These are phyloP conservation scores for Mustela lutreola DNA, from an alignment of 2,113 vertebrate genomes.

Conservation along the genomic window DNA sequence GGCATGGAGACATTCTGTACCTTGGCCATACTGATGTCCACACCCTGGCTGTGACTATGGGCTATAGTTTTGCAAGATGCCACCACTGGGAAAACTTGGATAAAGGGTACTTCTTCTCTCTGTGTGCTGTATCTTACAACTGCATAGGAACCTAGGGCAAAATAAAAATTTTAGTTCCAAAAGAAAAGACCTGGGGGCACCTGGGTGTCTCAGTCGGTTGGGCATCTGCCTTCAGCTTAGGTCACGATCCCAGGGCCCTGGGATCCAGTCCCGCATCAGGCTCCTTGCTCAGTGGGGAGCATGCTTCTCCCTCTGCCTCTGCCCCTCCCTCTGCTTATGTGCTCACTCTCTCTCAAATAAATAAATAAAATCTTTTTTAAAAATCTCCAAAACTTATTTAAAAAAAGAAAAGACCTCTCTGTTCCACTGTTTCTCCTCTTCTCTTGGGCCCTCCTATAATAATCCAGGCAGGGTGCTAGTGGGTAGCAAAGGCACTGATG, in stretches of 20 bases:
- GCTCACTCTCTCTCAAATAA: not conserved
- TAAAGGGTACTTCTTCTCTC: not conserved
- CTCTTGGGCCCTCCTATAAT: not conserved
- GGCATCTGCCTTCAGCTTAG: not conserved
- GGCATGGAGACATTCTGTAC: not conserved
- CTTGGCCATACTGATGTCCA: not conserved
- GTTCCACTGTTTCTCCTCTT: not conserved
- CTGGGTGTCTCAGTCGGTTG: not conserved
- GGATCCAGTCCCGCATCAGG: rapidly evolving
- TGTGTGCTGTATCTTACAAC: not conserved
- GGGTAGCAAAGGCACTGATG: not conserved
- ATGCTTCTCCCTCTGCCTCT: not conserved
- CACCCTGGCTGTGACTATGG: not conserved
- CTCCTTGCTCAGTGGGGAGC: not conserved
- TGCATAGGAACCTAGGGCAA: not conserved
- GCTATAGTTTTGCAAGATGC: not conserved
- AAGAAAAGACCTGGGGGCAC: not conserved
- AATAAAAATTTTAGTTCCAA: not conserved
- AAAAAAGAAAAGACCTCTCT: not conserved
- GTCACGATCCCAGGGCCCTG: not conserved
- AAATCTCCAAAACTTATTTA: not conserved
- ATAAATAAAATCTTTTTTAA: not conserved
- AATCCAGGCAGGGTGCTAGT: not conserved
- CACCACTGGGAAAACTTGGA: not conserved
- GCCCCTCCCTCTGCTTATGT: not conserved